These are phyloP conservation scores for Rattus rattus DNA, from an alignment of 2,113 vertebrate species.

Conservation along the genomic window DNA sequence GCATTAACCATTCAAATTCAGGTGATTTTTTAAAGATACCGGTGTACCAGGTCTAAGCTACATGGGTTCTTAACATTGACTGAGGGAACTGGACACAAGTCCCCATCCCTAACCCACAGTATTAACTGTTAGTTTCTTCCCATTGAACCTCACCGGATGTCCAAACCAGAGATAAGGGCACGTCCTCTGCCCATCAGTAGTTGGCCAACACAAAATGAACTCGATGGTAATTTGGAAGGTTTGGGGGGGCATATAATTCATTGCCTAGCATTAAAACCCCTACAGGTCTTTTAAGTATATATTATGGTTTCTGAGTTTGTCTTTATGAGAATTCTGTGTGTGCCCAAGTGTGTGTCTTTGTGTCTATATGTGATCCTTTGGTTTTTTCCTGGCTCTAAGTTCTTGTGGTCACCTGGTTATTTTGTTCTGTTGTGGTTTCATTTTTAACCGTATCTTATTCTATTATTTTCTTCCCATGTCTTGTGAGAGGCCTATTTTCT, in stretches of 20 bases:
- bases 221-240: background rate
- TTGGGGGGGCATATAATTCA: background rate
- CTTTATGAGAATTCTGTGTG: background rate
- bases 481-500: background rate
- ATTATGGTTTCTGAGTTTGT: background rate
- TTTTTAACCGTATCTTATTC: background rate
- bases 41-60: background rate
- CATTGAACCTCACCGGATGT: background rate
- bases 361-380: background rate
- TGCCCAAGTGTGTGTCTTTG: background rate
- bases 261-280: background rate
- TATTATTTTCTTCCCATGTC: background rate
- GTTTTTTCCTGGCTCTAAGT: background rate
- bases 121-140: background rate
- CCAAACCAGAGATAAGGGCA: background rate
- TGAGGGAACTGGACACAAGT: background rate
- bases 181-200: background rate
- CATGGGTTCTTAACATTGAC: background rate
- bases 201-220: background rate
- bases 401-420: background rate
- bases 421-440: background rate
- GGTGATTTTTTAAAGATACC: background rate
- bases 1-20: background rate
- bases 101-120: background rate
- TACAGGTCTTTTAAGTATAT: background rate